These are phyloP conservation scores for Liolophura sinensis DNA, from an alignment of 1,140 invertebrate species.

Conservation along the genomic window DNA sequence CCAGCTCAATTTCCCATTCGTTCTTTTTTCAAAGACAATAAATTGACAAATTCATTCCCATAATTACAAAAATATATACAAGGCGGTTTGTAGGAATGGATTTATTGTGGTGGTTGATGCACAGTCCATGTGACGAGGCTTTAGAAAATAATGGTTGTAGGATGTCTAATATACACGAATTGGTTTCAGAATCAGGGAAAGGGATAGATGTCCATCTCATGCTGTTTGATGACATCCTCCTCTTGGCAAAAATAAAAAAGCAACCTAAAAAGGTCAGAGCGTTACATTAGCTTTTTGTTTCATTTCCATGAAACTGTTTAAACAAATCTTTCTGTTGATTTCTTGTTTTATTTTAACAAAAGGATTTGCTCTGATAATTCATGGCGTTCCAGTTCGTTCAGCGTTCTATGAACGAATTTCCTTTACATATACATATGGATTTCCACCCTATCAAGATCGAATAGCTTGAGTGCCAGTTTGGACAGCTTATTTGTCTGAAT, in stretches of 20 bases:
- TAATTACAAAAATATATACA: neutral
- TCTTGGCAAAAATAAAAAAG: slow-evolving; percentile 71
- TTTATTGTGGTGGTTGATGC: slow-evolving; percentile 19
- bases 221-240: slow-evolving; percentile 74
- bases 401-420: neutral
- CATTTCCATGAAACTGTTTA: neutral
- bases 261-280: slow-evolving; percentile 64
- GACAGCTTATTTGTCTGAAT: too few relatives aligned
- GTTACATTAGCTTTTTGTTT: neutral
- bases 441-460: too few relatives aligned
- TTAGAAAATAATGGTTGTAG: slow-evolving; percentile 14
- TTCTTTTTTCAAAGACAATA: neutral
- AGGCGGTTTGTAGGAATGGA: neutral
- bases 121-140: slow-evolving; percentile 44
- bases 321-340: neutral
- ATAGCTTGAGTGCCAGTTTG: too few relatives aligned
- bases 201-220: slow-evolving; percentile 68
- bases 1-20: too few relatives aligned
- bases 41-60: neutral
- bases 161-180: neutral
- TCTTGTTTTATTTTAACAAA: slow-evolving; percentile 3
- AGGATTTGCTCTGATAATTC: neutral
- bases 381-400: neutral
- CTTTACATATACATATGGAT: too few relatives aligned
- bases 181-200: slow-evolving; percentile 63